Percentiles rank a stretch among this genome's conserved stretches.
These are phyloP conservation scores for Microvelia longipes DNA, from an alignment of 1,140 invertebrate genomes.

Conservation along the genomic window DNA sequence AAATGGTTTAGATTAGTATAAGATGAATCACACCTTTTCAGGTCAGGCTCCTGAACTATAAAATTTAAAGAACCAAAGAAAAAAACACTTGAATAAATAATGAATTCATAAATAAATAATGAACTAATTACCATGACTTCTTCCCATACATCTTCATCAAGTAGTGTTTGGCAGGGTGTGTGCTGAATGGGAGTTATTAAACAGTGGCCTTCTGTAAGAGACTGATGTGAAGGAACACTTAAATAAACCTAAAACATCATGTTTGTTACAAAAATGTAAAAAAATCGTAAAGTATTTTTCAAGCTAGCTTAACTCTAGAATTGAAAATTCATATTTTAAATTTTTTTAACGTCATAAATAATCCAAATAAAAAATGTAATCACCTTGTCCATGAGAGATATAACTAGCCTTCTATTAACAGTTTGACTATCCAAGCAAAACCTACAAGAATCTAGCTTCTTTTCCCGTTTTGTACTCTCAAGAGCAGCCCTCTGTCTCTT, in stretches of 20 bases:
- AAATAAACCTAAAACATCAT: conserved; percentile 41
- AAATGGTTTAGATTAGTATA: too few species aligned
- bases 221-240: conserved; percentile 56
- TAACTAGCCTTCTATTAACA: background rate
- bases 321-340: background rate
- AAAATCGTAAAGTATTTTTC: background rate
- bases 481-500: background rate
- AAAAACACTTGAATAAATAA: too few species aligned
- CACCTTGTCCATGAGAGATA: background rate
- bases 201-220: conserved; percentile 75
- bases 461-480: background rate
- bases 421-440: background rate
- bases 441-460: background rate
- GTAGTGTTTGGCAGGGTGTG: conserved; percentile 49
- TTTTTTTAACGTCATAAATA: too few species aligned
- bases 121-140: conserved; percentile 69
- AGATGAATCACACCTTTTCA: too few species aligned
- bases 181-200: conserved; percentile 75
- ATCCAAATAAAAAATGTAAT: too few species aligned
- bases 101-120: too few species aligned
- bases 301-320: background rate
- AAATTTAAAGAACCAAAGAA: too few species aligned
- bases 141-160: conserved; percentile 87
- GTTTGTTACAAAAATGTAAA: conserved; percentile 6
- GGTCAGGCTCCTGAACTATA: too few species aligned